A percentile compares a stretch with the other conserved stretches of the same genome.
These are phyloP conservation scores for Flexamia atlantica DNA, from an alignment of 2,888 invertebrate genomes.

Conservation along the genomic window DNA sequence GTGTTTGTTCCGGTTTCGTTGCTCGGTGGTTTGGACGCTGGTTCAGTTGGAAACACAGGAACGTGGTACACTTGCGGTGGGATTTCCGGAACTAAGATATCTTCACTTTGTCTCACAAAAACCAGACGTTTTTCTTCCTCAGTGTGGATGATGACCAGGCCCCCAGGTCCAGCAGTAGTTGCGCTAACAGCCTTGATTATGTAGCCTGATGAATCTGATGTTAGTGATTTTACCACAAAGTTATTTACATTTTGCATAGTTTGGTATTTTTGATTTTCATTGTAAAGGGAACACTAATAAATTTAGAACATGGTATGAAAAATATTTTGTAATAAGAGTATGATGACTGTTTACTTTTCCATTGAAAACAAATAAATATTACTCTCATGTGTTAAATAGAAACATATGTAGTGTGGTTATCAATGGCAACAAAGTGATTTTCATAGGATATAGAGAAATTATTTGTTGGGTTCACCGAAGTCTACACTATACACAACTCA, in stretches of 20 bases:
- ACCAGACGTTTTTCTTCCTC: conserved; percentile 49
- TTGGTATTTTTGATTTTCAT: not conserved
- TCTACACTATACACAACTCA: too few relatives aligned
- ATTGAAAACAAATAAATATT: not conserved
- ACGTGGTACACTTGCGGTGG: conserved; percentile 32
- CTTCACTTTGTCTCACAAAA: conserved; percentile 19
- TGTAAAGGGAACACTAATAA: not conserved
- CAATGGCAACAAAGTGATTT: too few relatives aligned
- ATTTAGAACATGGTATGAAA: conserved; percentile 8
- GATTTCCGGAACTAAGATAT: not conserved
- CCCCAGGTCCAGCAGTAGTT: conserved; percentile 44
- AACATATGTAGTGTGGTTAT: not conserved
- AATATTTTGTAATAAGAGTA: not conserved
- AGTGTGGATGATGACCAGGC: conserved; percentile 38
- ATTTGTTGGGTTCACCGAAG: too few relatives aligned
- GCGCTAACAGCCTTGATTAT: conserved; percentile 24
- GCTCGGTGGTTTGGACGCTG: not conserved
- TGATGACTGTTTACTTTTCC: not conserved
- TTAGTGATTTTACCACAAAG: conserved; percentile 25
- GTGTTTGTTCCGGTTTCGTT: conserved; percentile 34
- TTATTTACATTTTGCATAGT: conserved; percentile 47
- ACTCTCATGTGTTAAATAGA: not conserved
- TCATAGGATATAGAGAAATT: too few relatives aligned
- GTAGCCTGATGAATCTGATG: conserved; percentile 36
- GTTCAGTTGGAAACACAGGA: conserved; percentile 14